phyloP scores from a whole-genome alignment of 1,140 invertebrate genomes.

The Zaprionus africanus region DNA sequence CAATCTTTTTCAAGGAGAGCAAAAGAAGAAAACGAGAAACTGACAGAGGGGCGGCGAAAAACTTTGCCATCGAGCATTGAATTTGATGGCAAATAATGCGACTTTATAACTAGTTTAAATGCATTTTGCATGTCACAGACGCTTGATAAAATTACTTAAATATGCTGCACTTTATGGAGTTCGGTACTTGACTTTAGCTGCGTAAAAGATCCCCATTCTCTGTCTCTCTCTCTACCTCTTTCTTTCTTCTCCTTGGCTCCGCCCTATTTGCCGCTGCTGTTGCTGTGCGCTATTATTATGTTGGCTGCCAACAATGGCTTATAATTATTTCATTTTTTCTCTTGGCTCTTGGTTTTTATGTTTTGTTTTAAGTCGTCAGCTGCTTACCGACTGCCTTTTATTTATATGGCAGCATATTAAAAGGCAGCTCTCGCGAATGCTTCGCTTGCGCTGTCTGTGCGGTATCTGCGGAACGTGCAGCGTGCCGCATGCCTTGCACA shows the following conservation, averaged over 20 bases:
- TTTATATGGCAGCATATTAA: constrained; percentile 23
- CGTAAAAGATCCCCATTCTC: constrained; percentile 18
- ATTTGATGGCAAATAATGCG: constrained; percentile 79
- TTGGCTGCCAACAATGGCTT: constrained; percentile 69
- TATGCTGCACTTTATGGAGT: constrained; percentile 38
- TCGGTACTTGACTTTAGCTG: constrained; percentile 51
- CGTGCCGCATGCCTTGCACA: background rate
- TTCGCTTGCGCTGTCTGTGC: constrained; percentile 11
- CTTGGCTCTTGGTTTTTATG: constrained; percentile 9
- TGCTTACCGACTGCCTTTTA: constrained; percentile 33
- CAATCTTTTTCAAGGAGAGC: constrained; percentile 10
- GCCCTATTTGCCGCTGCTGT: background rate
- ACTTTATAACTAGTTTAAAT: constrained; percentile 81
- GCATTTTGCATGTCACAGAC: constrained; percentile 77
- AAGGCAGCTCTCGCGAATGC: background rate
- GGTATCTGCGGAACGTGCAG: background rate
- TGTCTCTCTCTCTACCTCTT: background rate
- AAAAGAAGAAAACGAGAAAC: background rate
- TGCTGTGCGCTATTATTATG: constrained; percentile 56
- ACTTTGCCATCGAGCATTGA: constrained; percentile 59
- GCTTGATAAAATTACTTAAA: constrained; percentile 68
- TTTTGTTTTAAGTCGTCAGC: constrained; percentile 30
- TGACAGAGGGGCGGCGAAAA: constrained; percentile 18
- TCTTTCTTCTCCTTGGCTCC: background rate
- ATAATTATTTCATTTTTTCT: constrained; percentile 60